phyloP scores from a whole-genome alignment of 2,113 vertebrate genomes.

The Myotis brandtii region DNA sequence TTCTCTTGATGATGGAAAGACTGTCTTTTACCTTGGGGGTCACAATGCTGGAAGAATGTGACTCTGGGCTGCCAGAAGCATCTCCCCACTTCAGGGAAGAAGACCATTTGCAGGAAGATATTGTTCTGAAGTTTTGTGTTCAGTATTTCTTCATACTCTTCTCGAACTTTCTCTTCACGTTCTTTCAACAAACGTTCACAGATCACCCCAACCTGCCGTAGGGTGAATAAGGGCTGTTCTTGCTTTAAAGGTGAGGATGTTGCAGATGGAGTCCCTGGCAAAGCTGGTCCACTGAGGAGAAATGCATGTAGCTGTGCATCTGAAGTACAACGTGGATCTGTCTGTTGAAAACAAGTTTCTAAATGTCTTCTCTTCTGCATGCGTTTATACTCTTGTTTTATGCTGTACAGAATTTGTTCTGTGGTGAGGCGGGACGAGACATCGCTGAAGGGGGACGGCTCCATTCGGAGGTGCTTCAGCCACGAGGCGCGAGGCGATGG shows the following conservation, averaged over 20 bases:
- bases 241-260: too few species aligned
- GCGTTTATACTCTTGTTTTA: conserved; percentile 99
- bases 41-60: not conserved
- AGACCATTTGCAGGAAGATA: not conserved
- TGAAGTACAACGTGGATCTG: conserved; percentile 94
- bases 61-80: not conserved
- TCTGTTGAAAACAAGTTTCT: conserved; percentile 94
- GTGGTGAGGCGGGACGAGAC: conserved; percentile 94
- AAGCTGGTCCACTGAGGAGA: conserved; percentile 91
- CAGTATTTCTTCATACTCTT: too few species aligned
- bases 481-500: conserved; percentile 92
- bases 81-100: not conserved
- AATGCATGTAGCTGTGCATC: conserved; percentile 93
- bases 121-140: too few species aligned
- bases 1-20: not conserved
- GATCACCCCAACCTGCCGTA: too few species aligned
- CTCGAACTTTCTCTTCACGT: too few species aligned
- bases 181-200: too few species aligned
- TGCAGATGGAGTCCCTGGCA: too few species aligned
- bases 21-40: not conserved
- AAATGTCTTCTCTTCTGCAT: conserved; percentile 99
- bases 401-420: conserved; percentile 99
- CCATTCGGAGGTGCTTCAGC: conserved; percentile 96
- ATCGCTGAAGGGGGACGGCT: conserved; percentile 96
- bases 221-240: too few species aligned